Base-by-base conservation (phyloP, 2,113 vertebrate genomes). In the Lethenteron reissneri region DNA sequence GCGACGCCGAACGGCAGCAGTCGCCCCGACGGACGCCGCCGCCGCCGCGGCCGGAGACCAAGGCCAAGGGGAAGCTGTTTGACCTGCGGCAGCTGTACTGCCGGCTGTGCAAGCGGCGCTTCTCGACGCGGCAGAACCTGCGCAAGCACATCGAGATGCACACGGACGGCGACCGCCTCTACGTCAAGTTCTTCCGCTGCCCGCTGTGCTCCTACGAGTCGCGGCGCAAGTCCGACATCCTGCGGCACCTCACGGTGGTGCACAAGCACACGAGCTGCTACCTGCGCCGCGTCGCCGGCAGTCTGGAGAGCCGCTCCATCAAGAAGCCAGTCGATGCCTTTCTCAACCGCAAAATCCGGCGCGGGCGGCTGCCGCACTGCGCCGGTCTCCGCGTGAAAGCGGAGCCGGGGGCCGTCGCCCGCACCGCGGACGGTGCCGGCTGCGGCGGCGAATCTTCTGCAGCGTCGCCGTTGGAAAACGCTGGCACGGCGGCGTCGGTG, bases 51-150 rank as follows among this genome's bases (percentile, higher is more conserved):
- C 64, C 25, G n/a, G 9, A 68, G 64, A 25, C 41, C n/a, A 68
- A 68, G 64, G 25, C 25, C n/a, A 68, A 68, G 64, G 64, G 64
- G n/a, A 68, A 68, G 64, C n/a, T 68, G 25, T 97, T 97, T 76
- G 92, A 97, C 83, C 91, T 95, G 80, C 92, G 91, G 82, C 86
- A 91, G 78, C 88, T 90, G 78, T 97, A 90, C 82, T 97, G 92
- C 81, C 94, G 94, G 80, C 86, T 97, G 72, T 97, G 92, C 85
- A 97, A 92, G 81, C 84, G 92, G 10, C 89, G 91, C 76, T 97
- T 97, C 82, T 92, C 91, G 80, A 95, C 92, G 2, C 87, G 88
- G 64, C 88, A 94, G 82, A 97, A 97, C 80, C 79, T 97, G 76
- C 85, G 84, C 68, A 97, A 96, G 71, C 92, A 97, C 81, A 96